These are phyloP conservation scores for Neomorphus geoffroyi DNA, from an alignment of 2,797 vertebrate genomes.

Conservation along the genomic window DNA sequence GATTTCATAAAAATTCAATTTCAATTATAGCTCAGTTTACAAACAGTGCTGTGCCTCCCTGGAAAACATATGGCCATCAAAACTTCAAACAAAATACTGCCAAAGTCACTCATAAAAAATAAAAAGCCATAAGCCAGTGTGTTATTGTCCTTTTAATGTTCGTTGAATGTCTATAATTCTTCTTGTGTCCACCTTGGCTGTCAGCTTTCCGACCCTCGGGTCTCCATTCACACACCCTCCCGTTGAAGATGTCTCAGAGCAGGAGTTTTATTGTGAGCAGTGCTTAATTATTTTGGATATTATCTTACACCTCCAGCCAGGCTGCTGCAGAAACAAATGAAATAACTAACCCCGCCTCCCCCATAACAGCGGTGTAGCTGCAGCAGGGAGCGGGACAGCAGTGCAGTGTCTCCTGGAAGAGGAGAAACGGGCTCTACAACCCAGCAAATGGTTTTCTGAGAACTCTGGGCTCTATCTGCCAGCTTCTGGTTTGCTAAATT, in stretches of 20 bases:
- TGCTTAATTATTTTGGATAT: constrained; percentile 1
- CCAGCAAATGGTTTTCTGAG: background rate
- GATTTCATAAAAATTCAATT: constrained; percentile 73
- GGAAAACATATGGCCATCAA: constrained; percentile 74
- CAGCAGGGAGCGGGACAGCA: background rate
- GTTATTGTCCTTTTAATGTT: constrained; percentile 72
- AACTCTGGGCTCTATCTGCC: background rate
- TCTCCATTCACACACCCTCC: background rate
- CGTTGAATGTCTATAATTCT: constrained; percentile 59
- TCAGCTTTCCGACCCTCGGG: constrained; percentile 28
- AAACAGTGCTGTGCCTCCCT: constrained; percentile 56
- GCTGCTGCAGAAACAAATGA: background rate
- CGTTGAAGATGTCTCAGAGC: background rate
- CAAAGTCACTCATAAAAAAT: constrained; percentile 64
- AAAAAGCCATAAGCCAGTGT: constrained; percentile 67
- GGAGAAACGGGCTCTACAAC: background rate
- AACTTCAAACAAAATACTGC: constrained; percentile 70
- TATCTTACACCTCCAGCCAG: constrained; percentile 25
- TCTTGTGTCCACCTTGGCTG: background rate
- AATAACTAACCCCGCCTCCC: background rate
- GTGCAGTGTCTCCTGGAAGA: background rate
- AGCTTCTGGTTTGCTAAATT: background rate
- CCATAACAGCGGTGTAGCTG: rapidly evolving
- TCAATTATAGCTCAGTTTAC: constrained; percentile 72
- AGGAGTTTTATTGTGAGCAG: background rate